A percentile compares a stretch with the other conserved stretches of the same genome.
phyloP scores from a whole-genome alignment of 2,888 invertebrate genomes.

The Tenthredo amoena region DNA sequence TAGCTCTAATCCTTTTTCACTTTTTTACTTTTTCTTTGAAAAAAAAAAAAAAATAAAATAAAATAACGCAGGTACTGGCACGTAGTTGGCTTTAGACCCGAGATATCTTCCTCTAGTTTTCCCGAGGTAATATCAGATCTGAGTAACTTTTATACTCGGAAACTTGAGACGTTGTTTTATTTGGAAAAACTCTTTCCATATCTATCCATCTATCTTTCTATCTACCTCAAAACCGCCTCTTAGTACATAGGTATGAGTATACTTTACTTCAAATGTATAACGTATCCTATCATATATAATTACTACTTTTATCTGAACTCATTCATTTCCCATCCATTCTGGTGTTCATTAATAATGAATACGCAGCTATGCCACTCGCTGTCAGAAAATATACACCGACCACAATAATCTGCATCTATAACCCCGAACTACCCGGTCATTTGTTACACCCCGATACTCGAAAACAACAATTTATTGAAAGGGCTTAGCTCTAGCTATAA shows the following conservation, averaged over 20 bases:
- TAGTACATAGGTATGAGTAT: neutral
- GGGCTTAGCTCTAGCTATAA: neutral
- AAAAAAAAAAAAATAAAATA: too few species aligned
- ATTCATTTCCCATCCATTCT: neutral
- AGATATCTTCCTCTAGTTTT: constrained; percentile 14
- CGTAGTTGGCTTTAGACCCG: neutral
- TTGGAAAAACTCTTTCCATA: constrained; percentile 17
- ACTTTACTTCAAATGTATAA: too few species aligned
- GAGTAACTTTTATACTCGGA: neutral
- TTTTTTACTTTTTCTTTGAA: neutral
- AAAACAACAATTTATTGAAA: constrained; percentile 4
- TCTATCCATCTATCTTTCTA: neutral
- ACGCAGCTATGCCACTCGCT: neutral
- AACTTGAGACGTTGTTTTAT: neutral
- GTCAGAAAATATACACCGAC: neutral
- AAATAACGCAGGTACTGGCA: neutral
- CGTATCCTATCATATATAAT: neutral
- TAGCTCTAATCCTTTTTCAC: neutral
- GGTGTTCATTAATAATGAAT: neutral
- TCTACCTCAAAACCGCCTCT: neutral
- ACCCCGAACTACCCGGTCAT: neutral
- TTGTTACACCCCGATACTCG: neutral
- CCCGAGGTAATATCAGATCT: constrained; percentile 28
- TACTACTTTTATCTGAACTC: neutral
- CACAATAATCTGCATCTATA: constrained; percentile 22